Conservation (phyloP, 1,140 invertebrate species). For the Heliconius eleuchia region DNA sequence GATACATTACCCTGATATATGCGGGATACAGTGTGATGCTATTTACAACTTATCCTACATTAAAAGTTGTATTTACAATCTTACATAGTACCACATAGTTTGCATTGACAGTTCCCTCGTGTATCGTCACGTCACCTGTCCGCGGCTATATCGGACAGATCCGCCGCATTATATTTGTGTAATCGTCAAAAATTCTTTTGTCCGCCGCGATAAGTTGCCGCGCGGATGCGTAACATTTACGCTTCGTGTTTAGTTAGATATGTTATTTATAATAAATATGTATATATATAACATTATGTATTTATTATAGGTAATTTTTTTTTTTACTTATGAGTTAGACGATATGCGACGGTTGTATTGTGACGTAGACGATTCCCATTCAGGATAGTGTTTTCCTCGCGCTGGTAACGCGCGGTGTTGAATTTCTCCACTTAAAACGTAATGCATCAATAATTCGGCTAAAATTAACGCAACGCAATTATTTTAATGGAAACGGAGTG, state of each 20-base stretch:
- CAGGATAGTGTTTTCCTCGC: too few species aligned
- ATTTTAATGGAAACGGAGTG: too few species aligned
- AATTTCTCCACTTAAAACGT: too few species aligned
- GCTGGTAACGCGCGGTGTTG: too few species aligned
- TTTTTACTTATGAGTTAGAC: too few species aligned
- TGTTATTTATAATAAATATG: not conserved
- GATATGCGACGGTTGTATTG: too few species aligned
- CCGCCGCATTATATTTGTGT: slow-evolving; percentile 55
- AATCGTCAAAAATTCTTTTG: slow-evolving; percentile 67
- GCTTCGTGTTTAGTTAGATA: not conserved
- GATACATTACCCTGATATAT: too few species aligned
- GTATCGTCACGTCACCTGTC: slow-evolving; percentile 60
- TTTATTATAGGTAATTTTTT: too few species aligned
- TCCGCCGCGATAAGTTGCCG: slow-evolving; percentile 51
- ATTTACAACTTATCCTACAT: not conserved
- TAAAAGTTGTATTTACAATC: not conserved
- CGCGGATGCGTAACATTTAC: slow-evolving; percentile 14
- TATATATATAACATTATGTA: too few species aligned
- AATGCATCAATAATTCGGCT: too few species aligned
- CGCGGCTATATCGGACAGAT: slow-evolving; percentile 46
- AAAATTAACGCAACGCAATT: too few species aligned
- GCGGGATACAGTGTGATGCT: not conserved
- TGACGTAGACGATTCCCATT: too few species aligned
- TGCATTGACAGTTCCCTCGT: not conserved
- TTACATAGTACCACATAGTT: not conserved